These are phyloP conservation scores for Anthoptus insignis DNA, from an alignment of 2,888 invertebrate species.

Conservation along the genomic window DNA sequence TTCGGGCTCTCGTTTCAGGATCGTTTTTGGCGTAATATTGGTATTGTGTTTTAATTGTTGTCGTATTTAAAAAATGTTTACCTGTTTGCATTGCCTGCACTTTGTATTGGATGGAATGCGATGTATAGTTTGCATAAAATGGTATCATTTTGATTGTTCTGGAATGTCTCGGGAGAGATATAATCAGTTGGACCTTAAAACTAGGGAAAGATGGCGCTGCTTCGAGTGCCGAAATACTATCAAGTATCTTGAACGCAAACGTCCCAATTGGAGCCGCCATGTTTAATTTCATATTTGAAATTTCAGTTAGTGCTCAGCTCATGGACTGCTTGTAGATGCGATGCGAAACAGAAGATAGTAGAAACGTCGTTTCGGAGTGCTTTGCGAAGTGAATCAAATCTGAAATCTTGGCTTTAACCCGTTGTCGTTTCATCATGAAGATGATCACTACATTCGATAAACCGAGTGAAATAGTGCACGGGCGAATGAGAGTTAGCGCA, in stretches of 20 bases:
- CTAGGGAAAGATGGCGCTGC: constrained; percentile 12
- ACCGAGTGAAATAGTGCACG: constrained; percentile 9
- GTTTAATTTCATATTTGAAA: constrained; percentile 8
- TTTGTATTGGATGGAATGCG: not conserved
- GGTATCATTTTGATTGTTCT: constrained; percentile 7
- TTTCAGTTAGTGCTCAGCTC: constrained; percentile 5
- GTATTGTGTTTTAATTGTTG: not conserved
- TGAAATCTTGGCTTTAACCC: not conserved
- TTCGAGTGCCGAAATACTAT: constrained; percentile 5
- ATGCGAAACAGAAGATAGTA: not conserved
- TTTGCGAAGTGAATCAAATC: not conserved
- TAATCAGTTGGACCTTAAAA: not conserved
- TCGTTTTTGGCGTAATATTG: not conserved
- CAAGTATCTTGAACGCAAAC: not conserved
- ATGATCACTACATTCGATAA: not conserved
- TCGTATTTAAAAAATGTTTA: not conserved
- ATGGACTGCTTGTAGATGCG: not conserved
- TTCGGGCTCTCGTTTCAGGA: not conserved
- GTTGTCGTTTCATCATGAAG: not conserved
- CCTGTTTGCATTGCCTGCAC: not conserved
- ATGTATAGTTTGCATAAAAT: not conserved
- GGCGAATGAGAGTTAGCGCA: not conserved
- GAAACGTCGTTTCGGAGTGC: not conserved
- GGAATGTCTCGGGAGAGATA: constrained; percentile 7
- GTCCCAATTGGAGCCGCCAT: constrained; percentile 1